Base-by-base conservation (phyloP, 2,888 invertebrate species). In the Microdon myrmicae region DNA sequence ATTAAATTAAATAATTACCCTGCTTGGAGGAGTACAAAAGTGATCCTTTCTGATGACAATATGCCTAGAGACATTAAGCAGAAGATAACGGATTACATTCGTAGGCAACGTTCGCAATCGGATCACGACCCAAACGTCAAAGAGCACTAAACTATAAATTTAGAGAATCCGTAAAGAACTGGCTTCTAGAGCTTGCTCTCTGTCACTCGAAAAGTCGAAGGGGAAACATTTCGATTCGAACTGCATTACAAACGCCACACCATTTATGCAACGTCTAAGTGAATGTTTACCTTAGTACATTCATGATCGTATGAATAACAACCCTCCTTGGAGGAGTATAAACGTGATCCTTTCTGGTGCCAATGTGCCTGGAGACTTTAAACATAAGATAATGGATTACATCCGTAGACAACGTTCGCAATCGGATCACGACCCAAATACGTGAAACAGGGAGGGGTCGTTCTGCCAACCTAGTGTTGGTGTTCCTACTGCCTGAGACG, bases 301-400 rank as follows among this genome's bases (percentile, higher is more conserved):
- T 14, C 78, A 79, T 54, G 74, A 77, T 38, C 71, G 75, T 3
- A 67, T 98, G 68, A 97, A 96, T 76, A 95, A 83, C 76, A 93
- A 97, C 77, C 92, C 96, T 2, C 96, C 95, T 0, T 99, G 99
- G 99, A 89, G 87, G 71, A 87, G 89, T 26, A 87, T 99, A 64
- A 95, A 96, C 81, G 90, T 93, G 5, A 94, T 99, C 72, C 83
- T 99, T n/a, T 98, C 98, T 2, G 99, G 99, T 80, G 98, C 99
- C 1, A 99, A 97, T 80, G 96, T 94, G 3, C 96, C 96, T 1
- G 96, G 96, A 4, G 96, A 96, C 81, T 96, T 99, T 1, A 99
- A 99, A 80, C 99, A 99, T 79, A 99, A 99, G 82, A 98, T 99
- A 71, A 99, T 99, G 98, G 98, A 99, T 81, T 99, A 88, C 76